phyloP scores from a whole-genome alignment of 2,888 invertebrate genomes.

The Hemaris fuciformis region DNA sequence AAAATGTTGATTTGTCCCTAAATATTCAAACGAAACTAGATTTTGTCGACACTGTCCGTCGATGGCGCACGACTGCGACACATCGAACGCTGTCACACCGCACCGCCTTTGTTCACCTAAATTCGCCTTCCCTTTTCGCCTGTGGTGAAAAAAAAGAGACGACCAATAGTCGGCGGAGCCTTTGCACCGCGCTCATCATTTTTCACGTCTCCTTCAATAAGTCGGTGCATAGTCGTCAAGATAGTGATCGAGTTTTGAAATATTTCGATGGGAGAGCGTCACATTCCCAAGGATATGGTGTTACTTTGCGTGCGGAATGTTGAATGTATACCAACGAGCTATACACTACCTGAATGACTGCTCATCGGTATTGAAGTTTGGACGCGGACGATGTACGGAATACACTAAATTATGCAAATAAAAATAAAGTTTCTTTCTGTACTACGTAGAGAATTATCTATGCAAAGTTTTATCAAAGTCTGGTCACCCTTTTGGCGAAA shows the following conservation, averaged over 20 bases:
- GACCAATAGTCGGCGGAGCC: conserved; percentile 64
- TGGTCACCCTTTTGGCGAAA: too few relatives aligned
- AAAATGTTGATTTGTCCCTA: too few relatives aligned
- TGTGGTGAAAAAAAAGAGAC: conserved; percentile 49
- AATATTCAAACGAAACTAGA: background rate
- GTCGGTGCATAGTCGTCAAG: conserved; percentile 74
- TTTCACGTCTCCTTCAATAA: conserved; percentile 82
- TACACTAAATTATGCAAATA: background rate
- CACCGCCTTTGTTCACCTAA: conserved; percentile 70
- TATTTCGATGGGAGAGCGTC: conserved; percentile 74
- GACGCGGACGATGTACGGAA: too few relatives aligned
- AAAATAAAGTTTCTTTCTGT: background rate
- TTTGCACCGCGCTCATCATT: conserved; percentile 76
- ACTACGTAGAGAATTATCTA: too few relatives aligned
- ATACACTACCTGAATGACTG: conserved; percentile 12
- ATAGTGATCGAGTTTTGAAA: conserved; percentile 80
- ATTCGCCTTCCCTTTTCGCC: conserved; percentile 58
- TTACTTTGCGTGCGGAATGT: conserved; percentile 79
- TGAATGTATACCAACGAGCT: conserved; percentile 29
- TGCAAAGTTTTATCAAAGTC: too few relatives aligned
- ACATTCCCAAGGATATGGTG: conserved; percentile 80
- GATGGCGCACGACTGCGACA: background rate
- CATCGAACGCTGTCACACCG: conserved; percentile 58
- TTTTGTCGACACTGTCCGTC: background rate
- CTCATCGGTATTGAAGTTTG: background rate